Base-by-base conservation (phyloP, 2,888 invertebrate species). In the Callyntrura sp. region DNA sequence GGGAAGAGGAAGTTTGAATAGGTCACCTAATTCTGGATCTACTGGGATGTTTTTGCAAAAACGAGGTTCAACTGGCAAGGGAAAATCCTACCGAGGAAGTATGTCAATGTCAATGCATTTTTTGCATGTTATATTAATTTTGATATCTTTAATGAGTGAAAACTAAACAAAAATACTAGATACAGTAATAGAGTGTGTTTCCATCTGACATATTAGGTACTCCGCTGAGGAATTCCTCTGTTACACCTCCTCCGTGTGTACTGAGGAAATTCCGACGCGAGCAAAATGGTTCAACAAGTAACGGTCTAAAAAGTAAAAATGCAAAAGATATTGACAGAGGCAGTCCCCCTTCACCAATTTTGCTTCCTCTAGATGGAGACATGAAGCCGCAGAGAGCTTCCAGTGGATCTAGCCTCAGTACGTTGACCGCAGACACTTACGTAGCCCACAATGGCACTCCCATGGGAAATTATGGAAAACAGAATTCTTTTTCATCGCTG, bases 171-270 rank as follows among this genome's bases (percentile, higher is more conserved):
- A 9, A 4, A 0, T 20, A 25, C 0, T 11, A 5, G 35, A 25
- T 25, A 2, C 0, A n/a, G 1, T 57, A 57, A 57, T 20, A 79
- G n/a, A n/a, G 35, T 35, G 57, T 28, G n/a, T 79, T 14, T 43
- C n/a, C 11, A 62, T 62, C 43, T 81, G 62, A 35, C 14, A 23
- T 17, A 57, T 43, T 48, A 91, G 91, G 85, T 55, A 88, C 81
- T 25, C 90, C 87, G 9, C 70, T 90, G 11, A 60, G 92, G 28
- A 88, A 92, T 62, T 88, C 92, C n/a, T 92, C 92, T 17, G 90
- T 92, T 51, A 92, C 92, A 9, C 92, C 93, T 28, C 92, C 93
- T 23, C 93, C 93, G 11, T 92, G 93, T 51, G 90, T 92, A 11
- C 85, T 91, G 23, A 85, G 93, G 48, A 92, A 92, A 55, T 90